These are phyloP conservation scores for Rhinichthys klamathensis DNA, from an alignment of 2,113 vertebrate species.

Conservation along the genomic window DNA sequence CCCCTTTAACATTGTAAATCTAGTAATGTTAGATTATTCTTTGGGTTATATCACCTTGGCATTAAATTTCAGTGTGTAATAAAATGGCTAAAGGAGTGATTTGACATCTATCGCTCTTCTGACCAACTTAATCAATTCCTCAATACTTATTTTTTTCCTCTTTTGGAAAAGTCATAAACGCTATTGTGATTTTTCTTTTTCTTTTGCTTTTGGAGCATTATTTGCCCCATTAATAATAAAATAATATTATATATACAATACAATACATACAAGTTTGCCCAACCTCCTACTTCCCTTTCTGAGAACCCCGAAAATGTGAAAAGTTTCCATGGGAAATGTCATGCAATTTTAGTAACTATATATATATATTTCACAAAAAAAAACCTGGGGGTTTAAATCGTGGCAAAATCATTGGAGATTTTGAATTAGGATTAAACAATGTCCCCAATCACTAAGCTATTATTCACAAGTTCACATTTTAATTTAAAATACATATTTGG, in stretches of 20 bases:
- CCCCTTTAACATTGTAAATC: not conserved
- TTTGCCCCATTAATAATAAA: too few relatives aligned
- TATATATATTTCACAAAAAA: too few relatives aligned
- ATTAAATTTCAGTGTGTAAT: not conserved
- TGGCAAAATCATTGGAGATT: not conserved
- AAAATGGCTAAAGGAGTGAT: not conserved
- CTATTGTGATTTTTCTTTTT: not conserved
- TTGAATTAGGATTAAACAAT: not conserved
- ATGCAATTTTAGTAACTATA: not conserved
- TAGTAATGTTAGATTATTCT: too few relatives aligned
- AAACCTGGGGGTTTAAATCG: not conserved
- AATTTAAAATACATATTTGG: not conserved
- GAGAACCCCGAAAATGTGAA: not conserved
- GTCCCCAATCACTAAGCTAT: not conserved
- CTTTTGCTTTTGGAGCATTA: too few relatives aligned
- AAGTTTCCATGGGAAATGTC: not conserved
- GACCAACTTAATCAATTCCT: not conserved
- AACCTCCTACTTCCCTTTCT: not conserved
- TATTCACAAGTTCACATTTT: not conserved
- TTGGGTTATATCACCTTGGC: not conserved
- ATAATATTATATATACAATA: too few relatives aligned
- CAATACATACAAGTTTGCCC: not conserved
- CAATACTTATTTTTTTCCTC: not conserved
- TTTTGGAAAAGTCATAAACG: not conserved
- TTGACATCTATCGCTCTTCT: not conserved